Conservation (phyloP, 2,113 vertebrate species). For the Ascaphus truei region DNA sequence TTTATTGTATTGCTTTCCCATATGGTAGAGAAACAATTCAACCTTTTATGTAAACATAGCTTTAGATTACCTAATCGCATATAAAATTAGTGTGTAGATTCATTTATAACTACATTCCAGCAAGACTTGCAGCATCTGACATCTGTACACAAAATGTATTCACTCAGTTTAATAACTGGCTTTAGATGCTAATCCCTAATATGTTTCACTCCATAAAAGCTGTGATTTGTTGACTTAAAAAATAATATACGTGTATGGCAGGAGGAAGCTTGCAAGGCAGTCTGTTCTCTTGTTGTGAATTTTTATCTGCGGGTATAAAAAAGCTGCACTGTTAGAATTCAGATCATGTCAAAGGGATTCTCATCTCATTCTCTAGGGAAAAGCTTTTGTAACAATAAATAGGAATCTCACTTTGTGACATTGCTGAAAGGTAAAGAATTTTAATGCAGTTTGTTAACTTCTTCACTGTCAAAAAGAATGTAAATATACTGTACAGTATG, state of each 20-base stretch:
- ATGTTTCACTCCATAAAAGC: slow-evolving; percentile 19
- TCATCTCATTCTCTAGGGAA: neutral
- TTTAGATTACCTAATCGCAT: no score
- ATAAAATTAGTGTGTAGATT: neutral
- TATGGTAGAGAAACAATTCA: no score
- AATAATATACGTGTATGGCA: neutral
- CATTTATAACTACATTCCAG: neutral
- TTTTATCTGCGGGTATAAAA: slow-evolving; percentile 12
- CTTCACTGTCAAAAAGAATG: no score
- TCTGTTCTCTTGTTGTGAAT: neutral
- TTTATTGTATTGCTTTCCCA: no score
- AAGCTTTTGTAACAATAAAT: neutral
- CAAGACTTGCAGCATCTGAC: neutral
- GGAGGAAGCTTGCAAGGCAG: slow-evolving; percentile 6
- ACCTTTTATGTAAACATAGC: no score
- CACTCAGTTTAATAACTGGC: slow-evolving; percentile 10
- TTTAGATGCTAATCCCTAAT: slow-evolving; percentile 19
- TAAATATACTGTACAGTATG: no score
- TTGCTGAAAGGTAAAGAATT: neutral
- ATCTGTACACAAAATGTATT: slow-evolving; percentile 3
- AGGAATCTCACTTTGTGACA: neutral
- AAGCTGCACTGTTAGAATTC: neutral
- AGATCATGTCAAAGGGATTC: neutral
- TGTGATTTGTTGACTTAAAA: slow-evolving; percentile 22
- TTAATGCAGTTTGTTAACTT: no score